Conservation (phyloP, 2,888 invertebrate genomes). For the Amphipoea oculea region DNA sequence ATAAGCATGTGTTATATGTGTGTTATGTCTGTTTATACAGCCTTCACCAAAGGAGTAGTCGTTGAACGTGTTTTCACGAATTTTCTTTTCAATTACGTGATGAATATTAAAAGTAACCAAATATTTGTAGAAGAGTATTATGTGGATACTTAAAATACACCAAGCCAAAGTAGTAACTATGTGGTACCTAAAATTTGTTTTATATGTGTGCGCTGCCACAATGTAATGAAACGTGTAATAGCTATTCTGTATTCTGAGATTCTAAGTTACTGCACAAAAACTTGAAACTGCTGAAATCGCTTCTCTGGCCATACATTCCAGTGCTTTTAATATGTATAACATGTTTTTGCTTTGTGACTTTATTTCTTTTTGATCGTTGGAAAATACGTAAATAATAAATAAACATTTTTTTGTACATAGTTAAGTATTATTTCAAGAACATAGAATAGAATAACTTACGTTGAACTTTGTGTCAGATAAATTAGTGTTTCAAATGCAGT, state of each 20-base stretch:
- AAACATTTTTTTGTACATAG: too few species aligned
- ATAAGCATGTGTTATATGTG: constrained; percentile 48
- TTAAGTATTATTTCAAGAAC: background rate
- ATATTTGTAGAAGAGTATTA: background rate
- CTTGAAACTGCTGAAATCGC: constrained; percentile 7
- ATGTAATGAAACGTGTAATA: background rate
- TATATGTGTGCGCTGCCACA: background rate
- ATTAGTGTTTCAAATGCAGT: background rate
- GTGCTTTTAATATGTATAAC: background rate
- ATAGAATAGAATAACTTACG: background rate
- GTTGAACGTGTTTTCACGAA: background rate
- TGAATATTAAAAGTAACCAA: background rate
- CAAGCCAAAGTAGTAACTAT: background rate
- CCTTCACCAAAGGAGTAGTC: constrained; percentile 53
- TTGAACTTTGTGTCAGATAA: background rate
- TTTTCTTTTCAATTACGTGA: constrained; percentile 28
- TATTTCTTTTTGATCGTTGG: too few species aligned
- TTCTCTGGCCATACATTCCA: background rate
- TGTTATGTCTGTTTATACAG: constrained; percentile 45
- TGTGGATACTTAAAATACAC: background rate
- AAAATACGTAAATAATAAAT: background rate
- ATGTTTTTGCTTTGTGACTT: background rate
- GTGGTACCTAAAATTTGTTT: background rate
- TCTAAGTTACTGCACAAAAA: background rate
- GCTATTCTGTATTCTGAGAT: too few species aligned